A percentile compares a stretch with the other conserved stretches of the same genome.
Conservation (phyloP, 2,113 vertebrate species). For the Nycticebus coucang region DNA sequence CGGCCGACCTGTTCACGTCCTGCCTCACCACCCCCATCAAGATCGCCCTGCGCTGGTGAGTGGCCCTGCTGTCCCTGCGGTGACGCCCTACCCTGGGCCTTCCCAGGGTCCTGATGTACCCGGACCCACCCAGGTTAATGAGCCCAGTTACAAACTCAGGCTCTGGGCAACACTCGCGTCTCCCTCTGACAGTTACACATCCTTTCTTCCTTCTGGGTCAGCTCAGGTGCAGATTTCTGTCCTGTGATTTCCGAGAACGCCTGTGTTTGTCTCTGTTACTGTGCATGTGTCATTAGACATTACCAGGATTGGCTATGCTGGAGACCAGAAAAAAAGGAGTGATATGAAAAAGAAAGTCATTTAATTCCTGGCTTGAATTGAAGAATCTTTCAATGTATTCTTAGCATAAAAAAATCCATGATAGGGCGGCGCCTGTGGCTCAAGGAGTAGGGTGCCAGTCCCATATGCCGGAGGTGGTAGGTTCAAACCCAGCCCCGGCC, state of each 20-base stretch:
- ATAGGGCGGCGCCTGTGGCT: too few relatives aligned
- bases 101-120: fast-evolving
- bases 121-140: background rate
- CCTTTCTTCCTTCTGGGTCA: slow-evolving; percentile 58
- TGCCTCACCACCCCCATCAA: slow-evolving; percentile 99
- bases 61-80: background rate
- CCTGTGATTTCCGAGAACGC: too few relatives aligned
- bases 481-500: too few relatives aligned
- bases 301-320: fast-evolving
- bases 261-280: fast-evolving
- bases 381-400: background rate
- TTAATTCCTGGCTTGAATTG: background rate
- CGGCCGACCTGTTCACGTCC: slow-evolving; percentile 98
- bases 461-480: too few relatives aligned
- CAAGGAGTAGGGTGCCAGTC: too few relatives aligned
- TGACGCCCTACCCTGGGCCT: fast-evolving
- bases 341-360: background rate
- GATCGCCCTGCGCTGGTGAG: slow-evolving; percentile 97
- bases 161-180: slow-evolving; percentile 59
- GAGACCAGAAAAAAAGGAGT: background rate
- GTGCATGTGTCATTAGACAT: too few relatives aligned
- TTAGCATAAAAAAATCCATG: background rate
- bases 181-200: slow-evolving; percentile 60
- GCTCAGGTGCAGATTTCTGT: fast-evolving
- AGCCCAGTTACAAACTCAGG: slow-evolving; percentile 47